Conservation (phyloP, 1,140 invertebrate genomes). For the Trachymyrmex septentrionalis region DNA sequence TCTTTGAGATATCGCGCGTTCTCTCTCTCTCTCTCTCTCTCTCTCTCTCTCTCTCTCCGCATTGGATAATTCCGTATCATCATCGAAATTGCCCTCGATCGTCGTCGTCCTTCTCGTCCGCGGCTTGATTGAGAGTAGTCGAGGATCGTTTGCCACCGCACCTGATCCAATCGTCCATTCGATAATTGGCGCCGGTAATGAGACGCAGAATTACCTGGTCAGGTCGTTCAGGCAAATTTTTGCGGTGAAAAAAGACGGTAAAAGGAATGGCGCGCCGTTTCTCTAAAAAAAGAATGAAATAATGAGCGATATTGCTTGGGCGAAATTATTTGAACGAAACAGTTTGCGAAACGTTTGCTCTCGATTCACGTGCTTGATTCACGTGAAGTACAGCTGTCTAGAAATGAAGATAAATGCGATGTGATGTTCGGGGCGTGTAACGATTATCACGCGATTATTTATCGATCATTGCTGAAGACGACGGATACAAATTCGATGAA, state of each 20-base stretch:
- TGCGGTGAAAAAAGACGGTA: not conserved
- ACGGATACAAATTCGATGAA: conserved; percentile 44
- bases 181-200: conserved; percentile 83
- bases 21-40: conserved; percentile 28
- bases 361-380: not conserved
- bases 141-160: conserved; percentile 80
- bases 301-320: not conserved
- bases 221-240: conserved; percentile 36
- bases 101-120: conserved; percentile 66
- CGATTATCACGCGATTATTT: conserved; percentile 55
- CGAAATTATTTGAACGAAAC: conserved; percentile 13
- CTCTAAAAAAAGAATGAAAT: not conserved
- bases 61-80: conserved; percentile 81
- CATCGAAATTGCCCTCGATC: conserved; percentile 82
- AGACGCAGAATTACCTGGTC: conserved; percentile 68
- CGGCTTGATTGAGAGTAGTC: conserved; percentile 76
- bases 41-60: conserved; percentile 69
- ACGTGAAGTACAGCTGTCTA: conserved; percentile 48
- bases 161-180: conserved; percentile 82
- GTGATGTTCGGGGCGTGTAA: conserved; percentile 47
- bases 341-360: conserved; percentile 3
- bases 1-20: conserved; percentile 21
- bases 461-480: conserved; percentile 24
- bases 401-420: conserved; percentile 59
- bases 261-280: conserved; percentile 6